These are phyloP conservation scores for Myiozetetes cayanensis DNA, from an alignment of 2,113 vertebrate genomes.

Conservation along the genomic window DNA sequence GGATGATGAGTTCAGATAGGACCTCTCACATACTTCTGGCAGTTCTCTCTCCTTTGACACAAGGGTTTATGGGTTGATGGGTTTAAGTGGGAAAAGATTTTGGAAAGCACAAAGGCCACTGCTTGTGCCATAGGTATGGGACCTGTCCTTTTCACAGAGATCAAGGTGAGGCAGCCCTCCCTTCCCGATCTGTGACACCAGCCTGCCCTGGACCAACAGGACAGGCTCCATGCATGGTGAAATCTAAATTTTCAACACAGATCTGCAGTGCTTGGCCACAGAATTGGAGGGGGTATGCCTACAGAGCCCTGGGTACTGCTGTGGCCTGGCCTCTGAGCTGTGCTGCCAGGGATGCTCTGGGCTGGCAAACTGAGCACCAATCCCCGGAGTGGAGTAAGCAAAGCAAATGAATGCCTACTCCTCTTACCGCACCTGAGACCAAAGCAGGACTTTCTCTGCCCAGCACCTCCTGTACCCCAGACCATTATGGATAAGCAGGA, in stretches of 20 bases:
- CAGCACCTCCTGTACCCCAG: fast-evolving
- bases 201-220: not conserved
- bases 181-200: fast-evolving
- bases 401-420: fast-evolving
- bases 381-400: not conserved
- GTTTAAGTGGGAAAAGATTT: not conserved
- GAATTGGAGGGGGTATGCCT: fast-evolving
- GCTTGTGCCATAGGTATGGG: fast-evolving
- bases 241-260: not conserved
- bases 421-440: not conserved
- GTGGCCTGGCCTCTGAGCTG: not conserved
- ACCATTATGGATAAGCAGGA: not conserved
- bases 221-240: not conserved
- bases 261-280: not conserved
- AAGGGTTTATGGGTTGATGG: not conserved
- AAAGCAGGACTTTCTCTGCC: not conserved
- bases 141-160: not conserved
- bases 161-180: not conserved
- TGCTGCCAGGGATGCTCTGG: not conserved
- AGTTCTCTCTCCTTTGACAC: not conserved
- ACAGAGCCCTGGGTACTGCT: fast-evolving
- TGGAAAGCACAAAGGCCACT: not conserved
- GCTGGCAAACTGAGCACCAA: not conserved
- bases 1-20: not conserved
- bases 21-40: not conserved